Conservation (phyloP, 2,888 invertebrate genomes). For the Allolobophora icterica region DNA sequence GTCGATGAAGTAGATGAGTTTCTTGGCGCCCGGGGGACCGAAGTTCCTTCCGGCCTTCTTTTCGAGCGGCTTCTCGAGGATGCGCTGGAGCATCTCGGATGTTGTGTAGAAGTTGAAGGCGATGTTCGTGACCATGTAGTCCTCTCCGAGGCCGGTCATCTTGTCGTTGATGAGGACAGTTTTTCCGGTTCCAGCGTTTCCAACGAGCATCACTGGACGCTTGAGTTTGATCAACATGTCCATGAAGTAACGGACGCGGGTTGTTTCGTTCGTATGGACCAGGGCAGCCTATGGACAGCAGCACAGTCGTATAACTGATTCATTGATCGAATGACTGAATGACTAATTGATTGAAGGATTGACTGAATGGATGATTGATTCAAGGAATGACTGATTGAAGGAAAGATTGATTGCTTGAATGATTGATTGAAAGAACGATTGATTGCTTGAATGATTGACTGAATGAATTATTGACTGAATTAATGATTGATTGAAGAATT, state of each 20-base stretch:
- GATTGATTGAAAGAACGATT: no score
- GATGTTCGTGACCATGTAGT: slow-evolving; percentile 84
- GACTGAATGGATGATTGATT: no score
- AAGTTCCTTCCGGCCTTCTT: slow-evolving; percentile 95
- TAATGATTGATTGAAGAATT: no score
- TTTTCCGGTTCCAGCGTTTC: slow-evolving; percentile 88
- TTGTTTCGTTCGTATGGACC: slow-evolving; percentile 92
- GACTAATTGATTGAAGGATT: no score
- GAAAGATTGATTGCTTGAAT: no score
- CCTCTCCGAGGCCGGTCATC: slow-evolving; percentile 78
- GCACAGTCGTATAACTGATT: background rate
- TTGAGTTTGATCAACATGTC: slow-evolving; percentile 86
- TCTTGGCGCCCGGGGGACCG: slow-evolving; percentile 92
- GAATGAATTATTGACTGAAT: no score
- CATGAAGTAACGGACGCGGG: slow-evolving; percentile 84
- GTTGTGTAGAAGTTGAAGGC: slow-evolving; percentile 96
- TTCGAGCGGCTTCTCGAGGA: slow-evolving; percentile 90
- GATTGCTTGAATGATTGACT: no score
- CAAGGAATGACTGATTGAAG: no score
- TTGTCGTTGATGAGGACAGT: slow-evolving; percentile 89
- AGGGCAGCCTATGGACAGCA: slow-evolving; percentile 76
- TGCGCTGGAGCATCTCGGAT: slow-evolving; percentile 72
- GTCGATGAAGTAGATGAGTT: slow-evolving; percentile 91
- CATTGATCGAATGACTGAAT: no score
- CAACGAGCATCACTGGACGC: slow-evolving; percentile 92